These are phyloP conservation scores for Homarus americanus DNA, from an alignment of 1,140 invertebrate genomes.

Conservation along the genomic window DNA sequence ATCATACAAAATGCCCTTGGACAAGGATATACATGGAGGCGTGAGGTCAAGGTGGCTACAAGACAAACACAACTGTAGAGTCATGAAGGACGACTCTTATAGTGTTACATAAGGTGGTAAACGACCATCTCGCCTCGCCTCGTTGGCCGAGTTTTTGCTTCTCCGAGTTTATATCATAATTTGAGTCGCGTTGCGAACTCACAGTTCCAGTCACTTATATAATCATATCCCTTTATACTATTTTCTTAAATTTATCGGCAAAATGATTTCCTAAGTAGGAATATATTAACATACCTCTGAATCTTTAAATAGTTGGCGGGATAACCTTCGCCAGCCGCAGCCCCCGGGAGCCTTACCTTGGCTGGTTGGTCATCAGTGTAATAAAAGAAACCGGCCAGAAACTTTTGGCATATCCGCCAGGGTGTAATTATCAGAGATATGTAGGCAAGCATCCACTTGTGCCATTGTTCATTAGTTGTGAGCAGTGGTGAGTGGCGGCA, in stretches of 20 bases:
- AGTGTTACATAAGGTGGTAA: neutral
- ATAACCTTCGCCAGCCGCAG: too few species aligned
- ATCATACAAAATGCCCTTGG: slow-evolving; percentile 61
- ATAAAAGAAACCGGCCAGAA: neutral
- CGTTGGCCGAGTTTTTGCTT: slow-evolving; percentile 10
- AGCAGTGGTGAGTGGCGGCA: neutral
- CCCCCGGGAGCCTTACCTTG: too few species aligned
- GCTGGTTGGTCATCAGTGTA: too few species aligned
- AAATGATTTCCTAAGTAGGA: slow-evolving; percentile 10
- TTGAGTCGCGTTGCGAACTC: slow-evolving; percentile 37
- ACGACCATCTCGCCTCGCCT: neutral
- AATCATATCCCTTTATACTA: slow-evolving; percentile 38
- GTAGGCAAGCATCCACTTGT: neutral
- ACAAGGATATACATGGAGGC: slow-evolving; percentile 23
- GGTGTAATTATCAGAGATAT: slow-evolving; percentile 22
- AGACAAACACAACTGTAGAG: neutral
- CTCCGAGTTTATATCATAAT: slow-evolving; percentile 46
- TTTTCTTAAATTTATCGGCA: slow-evolving; percentile 45
- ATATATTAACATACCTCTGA: slow-evolving; percentile 17
- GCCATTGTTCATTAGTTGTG: neutral
- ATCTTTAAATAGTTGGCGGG: neutral
- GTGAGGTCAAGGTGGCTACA: neutral
- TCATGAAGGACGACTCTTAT: neutral
- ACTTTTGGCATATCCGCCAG: neutral
- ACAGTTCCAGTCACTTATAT: slow-evolving; percentile 49